phyloP scores from a whole-genome alignment of 2,888 invertebrate species.

The Cephonodes hylas region DNA sequence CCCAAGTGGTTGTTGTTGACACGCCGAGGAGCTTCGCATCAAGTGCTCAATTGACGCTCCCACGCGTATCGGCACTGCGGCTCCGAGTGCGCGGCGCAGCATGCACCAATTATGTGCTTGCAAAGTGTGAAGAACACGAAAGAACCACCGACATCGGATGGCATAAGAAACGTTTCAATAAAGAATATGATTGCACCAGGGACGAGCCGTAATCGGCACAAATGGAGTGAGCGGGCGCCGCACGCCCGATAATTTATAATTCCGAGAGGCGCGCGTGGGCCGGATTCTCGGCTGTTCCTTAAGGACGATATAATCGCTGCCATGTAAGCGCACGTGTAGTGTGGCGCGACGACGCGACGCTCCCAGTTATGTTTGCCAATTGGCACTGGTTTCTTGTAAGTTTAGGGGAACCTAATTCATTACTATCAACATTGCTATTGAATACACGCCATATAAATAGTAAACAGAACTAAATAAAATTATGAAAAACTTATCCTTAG shows the following conservation, averaged over 20 bases:
- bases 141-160: not conserved
- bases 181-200: conserved; percentile 17
- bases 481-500: too few species aligned
- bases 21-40: conserved; percentile 14
- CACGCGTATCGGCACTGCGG: conserved; percentile 22
- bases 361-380: too few species aligned
- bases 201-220: conserved; percentile 14
- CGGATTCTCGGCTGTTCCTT: not conserved
- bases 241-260: not conserved
- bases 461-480: too few species aligned
- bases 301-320: not conserved
- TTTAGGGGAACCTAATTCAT: too few species aligned
- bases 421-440: too few species aligned
- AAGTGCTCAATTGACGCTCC: conserved; percentile 43
- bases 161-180: not conserved
- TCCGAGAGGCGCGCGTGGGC: conserved; percentile 1
- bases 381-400: too few species aligned
- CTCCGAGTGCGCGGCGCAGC: not conserved
- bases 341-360: not conserved
- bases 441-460: too few species aligned
- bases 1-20: conserved; percentile 11
- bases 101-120: not conserved
- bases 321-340: not conserved
- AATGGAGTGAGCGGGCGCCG: not conserved
- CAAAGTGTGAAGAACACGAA: not conserved